These are phyloP conservation scores for Ceraclea dissimilis DNA, from an alignment of 2,888 invertebrate species.

Conservation along the genomic window DNA sequence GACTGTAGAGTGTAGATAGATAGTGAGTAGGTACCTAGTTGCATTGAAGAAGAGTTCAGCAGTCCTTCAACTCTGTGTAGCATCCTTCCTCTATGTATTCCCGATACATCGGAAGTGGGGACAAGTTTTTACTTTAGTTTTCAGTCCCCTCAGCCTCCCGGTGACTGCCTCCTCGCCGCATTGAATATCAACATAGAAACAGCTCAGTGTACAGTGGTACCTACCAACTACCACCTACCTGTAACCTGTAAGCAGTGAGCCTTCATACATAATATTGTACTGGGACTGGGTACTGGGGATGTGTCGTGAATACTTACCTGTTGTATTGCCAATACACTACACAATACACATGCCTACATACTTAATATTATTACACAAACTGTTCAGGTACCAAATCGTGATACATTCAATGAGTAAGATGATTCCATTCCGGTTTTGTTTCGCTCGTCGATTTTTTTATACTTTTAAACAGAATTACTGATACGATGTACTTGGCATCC, in stretches of 20 bases:
- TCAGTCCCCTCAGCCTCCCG: not conserved
- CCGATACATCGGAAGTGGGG: constrained; percentile 20
- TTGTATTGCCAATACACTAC: too few species aligned
- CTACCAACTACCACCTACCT: too few species aligned
- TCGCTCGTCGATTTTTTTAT: constrained; percentile 11
- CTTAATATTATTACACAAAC: constrained; percentile 6
- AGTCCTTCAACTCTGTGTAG: constrained; percentile 6
- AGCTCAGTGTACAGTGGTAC: too few species aligned
- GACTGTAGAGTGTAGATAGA: not conserved
- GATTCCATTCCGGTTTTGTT: constrained; percentile 14
- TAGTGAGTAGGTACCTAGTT: not conserved
- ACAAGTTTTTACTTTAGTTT: constrained; percentile 19
- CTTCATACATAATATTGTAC: constrained; percentile 2
- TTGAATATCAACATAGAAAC: too few species aligned
- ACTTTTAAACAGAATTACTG: too few species aligned
- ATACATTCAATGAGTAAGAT: constrained; percentile 14
- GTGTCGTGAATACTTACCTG: too few species aligned
- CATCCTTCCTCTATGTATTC: constrained; percentile 6
- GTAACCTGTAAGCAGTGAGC: too few species aligned
- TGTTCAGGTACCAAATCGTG: constrained; percentile 9
- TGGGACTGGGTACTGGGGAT: not conserved
- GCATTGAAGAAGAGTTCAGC: not conserved
- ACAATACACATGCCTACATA: too few species aligned
- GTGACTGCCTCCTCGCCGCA: not conserved
- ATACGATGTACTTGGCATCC: too few species aligned